Base-by-base conservation (phyloP, 1,140 invertebrate species). In the Macrobrachium nipponense region DNA sequence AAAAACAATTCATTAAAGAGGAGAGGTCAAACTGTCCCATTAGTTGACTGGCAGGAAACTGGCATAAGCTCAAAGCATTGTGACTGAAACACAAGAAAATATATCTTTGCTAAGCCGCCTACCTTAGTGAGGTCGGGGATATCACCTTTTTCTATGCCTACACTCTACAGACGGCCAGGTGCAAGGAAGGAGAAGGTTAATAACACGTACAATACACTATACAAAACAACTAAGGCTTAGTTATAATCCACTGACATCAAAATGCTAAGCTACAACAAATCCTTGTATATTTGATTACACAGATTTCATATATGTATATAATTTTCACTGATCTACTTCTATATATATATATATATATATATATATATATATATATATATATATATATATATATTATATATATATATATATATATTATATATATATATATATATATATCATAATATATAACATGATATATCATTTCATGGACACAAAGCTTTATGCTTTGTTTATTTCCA, bases 111-210 rank as follows among this genome's bases (percentile, higher is more conserved):
- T 43, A 78, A 36, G 20, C 23, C 43, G 27, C 87, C 72, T 83
- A 95, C 95, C 93, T 98, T 98, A 4, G 98, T 99, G 87, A 99
- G 93, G 92, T 99, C 98, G 73, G 98, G 98, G 92, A 99, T 99
- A 90, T 99, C 98, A 62, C 98, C 98, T 92, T 98, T 98, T 92
- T 99, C 98, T 91, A 99, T 99, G 59, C 98, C 98, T 88, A 99
- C 97, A 91, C 97, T 98, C 95, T 98, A 93, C 88, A 92, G 90
- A 80, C 75, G 88, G 86, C 90, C 89, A 89, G 88, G 60, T 81
- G 80, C 70, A 89, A 76, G 88, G 61, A 84, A 68, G 77, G 44
- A 84, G 77, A 77, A 59, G 58, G 62, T 78, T 70, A 79, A 78
- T 84, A 84, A 76, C 59, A 79, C 51, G 62, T 68, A 60, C 43